Evolutionary conservation across 2,888 invertebrate species (phyloP), one percentile per base, ranked within the genome.

Genomic region (Melipona beecheii): DNA sequence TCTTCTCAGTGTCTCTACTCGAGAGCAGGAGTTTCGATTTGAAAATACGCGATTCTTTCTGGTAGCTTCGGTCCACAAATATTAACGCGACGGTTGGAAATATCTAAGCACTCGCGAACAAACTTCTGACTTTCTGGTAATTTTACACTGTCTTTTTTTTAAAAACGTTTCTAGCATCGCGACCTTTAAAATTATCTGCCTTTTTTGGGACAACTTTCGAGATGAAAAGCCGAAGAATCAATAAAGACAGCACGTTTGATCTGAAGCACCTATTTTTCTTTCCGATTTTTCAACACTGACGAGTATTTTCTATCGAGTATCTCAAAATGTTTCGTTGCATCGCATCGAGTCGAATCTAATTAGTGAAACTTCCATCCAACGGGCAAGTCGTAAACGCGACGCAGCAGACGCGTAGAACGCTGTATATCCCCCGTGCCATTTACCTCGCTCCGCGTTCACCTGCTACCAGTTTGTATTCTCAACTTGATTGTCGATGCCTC

Each of bases 401-500:
- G 74, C 3, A 36, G 65, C 74, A 60, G 68, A 52, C 69, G 58
- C 43, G 64, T 21, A 24, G 50, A 31, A 52, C 21, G 72, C 27
- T 31, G 76, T 64, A 72, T 64, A 76, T 82, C 19, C 52, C 36
- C 43, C 49, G 56, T 43, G 77, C 43, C 24, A 66, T 62, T 78
- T 60, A 56, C 73, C 79, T 52, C 50, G 74, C 43, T 60, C 68
- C n/a, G n/a, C 24, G 24, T 68, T 80, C 80, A 74, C 76, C 76
- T 76, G 70, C 69, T 52, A 24, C 56, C 79, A 80, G 78, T 85
- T 85, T 87, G 78, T 91, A 88, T 87, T 88, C 86, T 79, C 89
- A 85, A 87, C 86, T 85, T 90, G 91, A 91, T 91, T 89, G 91
- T 90, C 89, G 90, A 91, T 91, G 90, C 87, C 77, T 87, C 86